Conservation (phyloP, 37 sponge, comb jelly and placozoan genomes). For the Ianthella basta region DNA sequence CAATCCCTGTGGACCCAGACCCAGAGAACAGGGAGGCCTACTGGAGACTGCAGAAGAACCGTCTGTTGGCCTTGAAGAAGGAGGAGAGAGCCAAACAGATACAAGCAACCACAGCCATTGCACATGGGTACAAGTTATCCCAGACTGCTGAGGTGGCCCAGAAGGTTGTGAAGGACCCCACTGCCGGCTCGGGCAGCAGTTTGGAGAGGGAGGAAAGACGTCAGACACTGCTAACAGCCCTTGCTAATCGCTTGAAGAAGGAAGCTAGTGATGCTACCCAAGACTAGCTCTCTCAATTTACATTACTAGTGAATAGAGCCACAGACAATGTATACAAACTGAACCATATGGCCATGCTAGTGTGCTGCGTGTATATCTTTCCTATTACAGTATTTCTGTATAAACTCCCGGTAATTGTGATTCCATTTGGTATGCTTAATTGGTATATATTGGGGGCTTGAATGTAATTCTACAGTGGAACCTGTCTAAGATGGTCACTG, state of each 20-base stretch:
- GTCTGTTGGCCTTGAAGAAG: conserved; percentile 8
- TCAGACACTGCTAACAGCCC: neutral
- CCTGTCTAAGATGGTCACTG: no score
- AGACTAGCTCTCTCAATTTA: no score
- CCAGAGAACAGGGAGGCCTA: conserved; percentile 9
- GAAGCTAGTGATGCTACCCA: neutral
- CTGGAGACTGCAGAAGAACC: conserved; percentile 12
- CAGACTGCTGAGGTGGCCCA: conserved; percentile 11
- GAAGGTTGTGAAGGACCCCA: neutral
- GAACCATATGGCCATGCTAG: no score
- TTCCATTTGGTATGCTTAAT: no score
- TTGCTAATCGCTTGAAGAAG: conserved; percentile 18
- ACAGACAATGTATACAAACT: no score
- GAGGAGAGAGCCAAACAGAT: conserved; percentile 19
- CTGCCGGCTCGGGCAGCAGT: neutral
- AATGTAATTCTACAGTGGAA: no score
- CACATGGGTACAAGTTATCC: neutral
- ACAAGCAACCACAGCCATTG: neutral
- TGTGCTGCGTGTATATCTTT: no score
- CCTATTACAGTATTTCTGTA: no score
- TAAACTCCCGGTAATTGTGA: no score
- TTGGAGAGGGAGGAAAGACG: conserved; percentile 3
- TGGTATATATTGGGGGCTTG: no score
- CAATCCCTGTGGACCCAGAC: neutral
- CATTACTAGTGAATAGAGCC: no score